A percentile compares a stretch with the other conserved stretches of the same genome.
Evolutionary conservation across 2,888 invertebrate species (phyloP).

Genomic region (Rhamphomyia laevipes): DNA sequence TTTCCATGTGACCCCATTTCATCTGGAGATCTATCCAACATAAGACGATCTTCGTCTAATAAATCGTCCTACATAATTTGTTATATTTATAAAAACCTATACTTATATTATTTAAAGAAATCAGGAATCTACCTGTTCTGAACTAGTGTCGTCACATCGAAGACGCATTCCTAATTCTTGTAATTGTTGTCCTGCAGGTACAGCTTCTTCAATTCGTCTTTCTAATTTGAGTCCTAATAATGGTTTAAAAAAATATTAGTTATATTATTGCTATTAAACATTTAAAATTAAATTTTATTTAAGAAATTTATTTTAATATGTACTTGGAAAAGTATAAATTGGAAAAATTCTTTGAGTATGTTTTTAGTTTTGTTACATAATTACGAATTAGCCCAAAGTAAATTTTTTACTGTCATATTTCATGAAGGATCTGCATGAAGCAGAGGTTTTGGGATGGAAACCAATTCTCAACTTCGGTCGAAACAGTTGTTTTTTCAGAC

Average conservation of each 20-base stretch:
- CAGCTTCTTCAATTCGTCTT: slow-evolving; percentile 54
- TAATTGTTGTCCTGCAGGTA: slow-evolving; percentile 56
- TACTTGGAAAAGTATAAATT: too few relatives aligned
- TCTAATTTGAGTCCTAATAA: slow-evolving; percentile 44
- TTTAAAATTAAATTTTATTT: too few relatives aligned
- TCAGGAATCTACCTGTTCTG: slow-evolving; percentile 38
- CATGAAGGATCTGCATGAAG: too few relatives aligned
- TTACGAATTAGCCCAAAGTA: too few relatives aligned
- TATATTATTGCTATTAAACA: too few relatives aligned
- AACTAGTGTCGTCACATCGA: slow-evolving; percentile 44
- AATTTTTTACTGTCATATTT: too few relatives aligned
- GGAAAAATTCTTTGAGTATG: too few relatives aligned
- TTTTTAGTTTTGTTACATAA: too few relatives aligned
- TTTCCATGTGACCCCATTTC: slow-evolving; percentile 35
- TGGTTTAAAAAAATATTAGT: background rate
- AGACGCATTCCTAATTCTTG: slow-evolving; percentile 46
- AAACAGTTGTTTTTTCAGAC: too few relatives aligned
- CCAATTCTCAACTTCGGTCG: too few relatives aligned
- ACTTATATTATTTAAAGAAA: background rate
- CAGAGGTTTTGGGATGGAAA: too few relatives aligned
- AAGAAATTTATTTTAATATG: too few relatives aligned
- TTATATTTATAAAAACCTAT: background rate
- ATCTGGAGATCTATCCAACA: slow-evolving; percentile 66
- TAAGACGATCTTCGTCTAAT: slow-evolving; percentile 59
- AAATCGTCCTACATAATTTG: slow-evolving; percentile 45